Percentiles rank a stretch among this genome's conserved stretches.
Evolutionary conservation across 2,797 vertebrate species (phyloP).

Genomic region (Arnoldichthys spilopterus): DNA sequence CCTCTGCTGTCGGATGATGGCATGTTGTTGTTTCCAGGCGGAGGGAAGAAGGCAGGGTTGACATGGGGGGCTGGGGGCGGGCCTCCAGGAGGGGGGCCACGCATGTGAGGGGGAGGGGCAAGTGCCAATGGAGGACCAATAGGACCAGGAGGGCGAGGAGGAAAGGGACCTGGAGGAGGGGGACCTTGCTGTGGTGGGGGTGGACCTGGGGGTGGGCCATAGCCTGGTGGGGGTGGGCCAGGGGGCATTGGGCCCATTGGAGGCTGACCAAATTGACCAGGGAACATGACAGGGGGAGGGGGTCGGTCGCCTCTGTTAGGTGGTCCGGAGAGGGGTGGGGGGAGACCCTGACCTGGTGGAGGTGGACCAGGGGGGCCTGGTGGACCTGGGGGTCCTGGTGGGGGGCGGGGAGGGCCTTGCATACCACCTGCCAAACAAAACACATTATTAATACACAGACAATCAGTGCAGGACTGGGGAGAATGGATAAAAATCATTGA

Average conservation of each 20-base stretch:
- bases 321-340: conserved; percentile 90
- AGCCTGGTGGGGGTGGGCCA: conserved; percentile 95
- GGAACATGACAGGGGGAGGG: conserved; percentile 96
- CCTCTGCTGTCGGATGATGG: conserved; percentile 91
- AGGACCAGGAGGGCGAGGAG: conserved; percentile 92
- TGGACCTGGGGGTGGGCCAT: conserved; percentile 89
- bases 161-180: conserved; percentile 93
- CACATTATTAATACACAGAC: not conserved
- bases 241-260: conserved; percentile 86
- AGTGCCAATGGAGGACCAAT: conserved; percentile 93
- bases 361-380: conserved; percentile 91
- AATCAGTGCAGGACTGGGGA: not conserved
- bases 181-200: conserved; percentile 90
- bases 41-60: conserved; percentile 98
- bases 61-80: conserved; percentile 97
- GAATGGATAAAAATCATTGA: not conserved
- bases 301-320: conserved; percentile 95
- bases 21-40: conserved; percentile 93
- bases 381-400: conserved; percentile 93
- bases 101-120: conserved; percentile 94
- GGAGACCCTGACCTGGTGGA: conserved; percentile 92
- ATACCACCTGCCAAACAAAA: conserved; percentile 68
- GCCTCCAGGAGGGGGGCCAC: conserved; percentile 94
- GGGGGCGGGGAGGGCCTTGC: conserved; percentile 91
- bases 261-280: conserved; percentile 96